Base-by-base conservation (phyloP, 2,797 vertebrate species). In the Oryzias dopingdopingensis region DNA sequence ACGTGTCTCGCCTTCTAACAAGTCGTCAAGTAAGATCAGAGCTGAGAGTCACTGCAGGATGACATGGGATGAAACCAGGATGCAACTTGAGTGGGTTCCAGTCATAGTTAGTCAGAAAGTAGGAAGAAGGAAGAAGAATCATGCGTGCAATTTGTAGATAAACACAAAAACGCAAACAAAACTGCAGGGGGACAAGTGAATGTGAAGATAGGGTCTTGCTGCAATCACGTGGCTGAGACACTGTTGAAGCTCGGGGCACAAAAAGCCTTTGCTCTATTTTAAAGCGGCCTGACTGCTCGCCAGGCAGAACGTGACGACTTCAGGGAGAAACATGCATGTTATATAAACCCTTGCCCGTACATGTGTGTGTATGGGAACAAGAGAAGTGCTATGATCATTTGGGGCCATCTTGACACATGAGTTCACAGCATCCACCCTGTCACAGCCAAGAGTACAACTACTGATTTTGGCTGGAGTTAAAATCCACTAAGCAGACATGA, bases 401-500 rank as follows among this genome's bases (percentile, higher is more conserved):
- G 66, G 63, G 78, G 74, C 62, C 43, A 44, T 55, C 74, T 56
- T 83, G 86, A 87, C 82, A 85, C 83, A 85, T 79, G 77, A 81
- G 73, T 62, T 83, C 79, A 67, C 88, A 87, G 86, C 86, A 77
- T 70, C 85, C 76, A 42, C 64, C 74, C 79, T 63, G n/a, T 5
- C 58, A 50, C 58, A 48, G 52, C 75, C 74, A 72, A 59, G 23
- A 64, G 46, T 1, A 52, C 32, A 47, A 56, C 62, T 65, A 53
- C 47, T 15, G 47, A 56, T 56, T 52, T 52, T 45, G 17, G 50
- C 10, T 29, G 2, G 7, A 32, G 8, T 32, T 32, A 32, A 32
- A 32, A 32, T 2, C 29, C 29, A 12, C 7, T 12, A 32, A 32
- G 29, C 8, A 32, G 29, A 8, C 8, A 32, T 32, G 8, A 8